phyloP scores from a whole-genome alignment of 2,797 vertebrate species.

The Euphonia xanthogaster region DNA sequence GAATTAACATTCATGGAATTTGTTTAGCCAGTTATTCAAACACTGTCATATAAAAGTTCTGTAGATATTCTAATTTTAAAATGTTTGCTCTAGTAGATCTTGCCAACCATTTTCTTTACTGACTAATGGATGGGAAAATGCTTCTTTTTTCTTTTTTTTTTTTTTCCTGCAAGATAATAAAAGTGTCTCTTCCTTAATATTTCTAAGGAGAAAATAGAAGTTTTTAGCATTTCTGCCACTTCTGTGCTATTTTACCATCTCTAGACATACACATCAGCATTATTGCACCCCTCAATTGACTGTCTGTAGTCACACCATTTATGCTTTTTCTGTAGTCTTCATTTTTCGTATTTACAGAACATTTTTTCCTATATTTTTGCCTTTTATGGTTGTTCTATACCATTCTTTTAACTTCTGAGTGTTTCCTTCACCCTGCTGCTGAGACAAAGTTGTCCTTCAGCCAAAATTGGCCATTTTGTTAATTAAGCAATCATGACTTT shows the following conservation, averaged over 20 bases:
- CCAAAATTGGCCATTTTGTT: constrained; percentile 1
- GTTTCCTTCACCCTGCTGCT: neutral
- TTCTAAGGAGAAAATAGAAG: neutral
- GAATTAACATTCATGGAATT: neutral
- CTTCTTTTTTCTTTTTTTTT: neutral
- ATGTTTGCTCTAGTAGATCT: neutral
- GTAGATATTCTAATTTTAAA: neutral
- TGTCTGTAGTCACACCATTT: neutral
- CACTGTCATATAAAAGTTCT: neutral
- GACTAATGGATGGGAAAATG: neutral
- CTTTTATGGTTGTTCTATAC: fast-evolving
- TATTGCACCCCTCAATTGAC: neutral
- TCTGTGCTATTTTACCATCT: neutral
- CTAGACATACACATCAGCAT: neutral
- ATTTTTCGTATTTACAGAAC: neutral
- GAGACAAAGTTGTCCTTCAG: neutral
- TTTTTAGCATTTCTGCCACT: neutral
- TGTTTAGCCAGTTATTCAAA: neutral
- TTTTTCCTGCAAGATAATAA: neutral
- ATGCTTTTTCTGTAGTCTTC: neutral
- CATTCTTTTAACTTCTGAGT: neutral
- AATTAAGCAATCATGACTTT: constrained; percentile 4
- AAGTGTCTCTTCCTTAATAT: neutral
- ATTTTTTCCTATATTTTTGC: neutral
- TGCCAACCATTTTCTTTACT: neutral